Base-by-base conservation (phyloP, 1,140 invertebrate species). In the Eufriesea mexicana region DNA sequence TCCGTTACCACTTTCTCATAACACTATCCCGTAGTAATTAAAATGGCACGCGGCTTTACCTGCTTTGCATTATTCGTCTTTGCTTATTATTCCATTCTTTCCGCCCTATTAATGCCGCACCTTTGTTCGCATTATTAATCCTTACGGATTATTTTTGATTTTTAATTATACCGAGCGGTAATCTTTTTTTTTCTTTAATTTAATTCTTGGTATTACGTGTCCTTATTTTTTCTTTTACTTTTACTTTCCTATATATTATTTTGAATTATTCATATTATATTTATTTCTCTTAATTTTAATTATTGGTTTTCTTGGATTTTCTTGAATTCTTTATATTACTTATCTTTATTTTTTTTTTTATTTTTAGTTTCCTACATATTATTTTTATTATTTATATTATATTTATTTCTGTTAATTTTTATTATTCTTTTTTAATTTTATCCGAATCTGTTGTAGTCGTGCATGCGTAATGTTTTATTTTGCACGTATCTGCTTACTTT, bases 1-100 rank as follows among this genome's bases (percentile, higher is more conserved):
- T 74, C 71, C 20, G 71, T 45, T 73, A 2, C 71, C 59, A 75
- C 71, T 75, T 66, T 47, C 71, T 75, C 79, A 49, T 28, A n/a
- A 55, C 9, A 14, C 12, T 47, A 47, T n/a, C 14, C 4, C 71
- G 61, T 47, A 54, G 57, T 45, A 81, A 74, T 81, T 81, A 57
- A 81, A 81, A 66, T 20, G 47, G 14, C 49, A 20, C 59, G 49
- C 18, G n/a, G 49, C 6, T 64, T 23, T 35, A n/a, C 45, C 12
- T 20, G 28, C 23, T 64, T 35, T 4, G 2, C 47, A 16, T 54
- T 79, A 75, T 75, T 62, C 47, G 2, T 28, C 35, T 23, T 28
- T 6, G 1, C 23, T 14, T 55, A 0, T 45, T 28, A 18, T 1
- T 14, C 0, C 0, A 2, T 2, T 2, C n/a, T n/a, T 18, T 5